Base-by-base conservation (phyloP, 2,888 invertebrate species). In the Perithous albicinctus region DNA sequence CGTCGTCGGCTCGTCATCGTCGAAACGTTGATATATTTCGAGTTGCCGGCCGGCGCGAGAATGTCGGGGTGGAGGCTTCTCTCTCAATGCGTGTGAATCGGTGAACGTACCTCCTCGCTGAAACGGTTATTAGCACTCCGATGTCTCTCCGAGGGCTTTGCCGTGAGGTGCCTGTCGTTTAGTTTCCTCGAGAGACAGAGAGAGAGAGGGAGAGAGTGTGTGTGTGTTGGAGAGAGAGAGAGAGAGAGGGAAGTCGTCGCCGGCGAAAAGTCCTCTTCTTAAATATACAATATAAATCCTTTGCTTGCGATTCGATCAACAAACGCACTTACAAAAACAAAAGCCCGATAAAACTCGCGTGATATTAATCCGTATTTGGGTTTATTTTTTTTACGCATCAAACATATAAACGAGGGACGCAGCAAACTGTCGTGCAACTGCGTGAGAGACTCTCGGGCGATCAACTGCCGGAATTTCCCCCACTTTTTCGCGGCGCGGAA, bases 401-500 rank as follows among this genome's bases (percentile, higher is more conserved):
- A 51, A 76, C n/a, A n/a, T n/a, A n/a, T 59, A 59, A 74, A 64
- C 63, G 67, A 78, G 48, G 69, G 56, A 64, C 82, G 75, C 70
- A 75, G 74, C 59, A 66, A 78, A 81, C 59, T 72, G 70, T 75
- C 64, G 70, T 48, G 70, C 48, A 82, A 78, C 82, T 82, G 75
- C 82, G 82, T 61, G 78, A 78, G 80, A 77, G 38, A 78, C 78
- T 66, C 76, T 59, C 64, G 88, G 84, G 84, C 38, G 84, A 85
- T 85, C 86, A 89, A 90, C 90, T 89, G 90, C 87, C 89, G 87
- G 85, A 85, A 85, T 81, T 15, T 86, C 88, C 89, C 86, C 81
- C 75, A n/a, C 86, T 84, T 82, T 78, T 7, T 46, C 38, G 35
- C 20, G 20, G 38, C 23, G 35, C n/a, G 8, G 20, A 46, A 54